These are phyloP conservation scores for Diploptera punctata DNA, from an alignment of 2,888 invertebrate species.

Conservation along the genomic window DNA sequence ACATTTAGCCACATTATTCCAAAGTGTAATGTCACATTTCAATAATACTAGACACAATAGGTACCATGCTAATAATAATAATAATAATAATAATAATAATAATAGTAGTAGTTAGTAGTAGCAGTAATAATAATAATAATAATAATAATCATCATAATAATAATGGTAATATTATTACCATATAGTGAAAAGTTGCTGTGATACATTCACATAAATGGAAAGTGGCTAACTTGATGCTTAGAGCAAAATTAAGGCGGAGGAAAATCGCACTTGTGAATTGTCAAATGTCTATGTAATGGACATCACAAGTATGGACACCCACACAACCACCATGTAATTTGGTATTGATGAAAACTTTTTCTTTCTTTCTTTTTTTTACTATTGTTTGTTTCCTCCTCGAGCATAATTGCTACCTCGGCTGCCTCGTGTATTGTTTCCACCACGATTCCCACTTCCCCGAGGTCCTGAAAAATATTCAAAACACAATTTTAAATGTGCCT, in stretches of 20 bases:
- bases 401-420: conserved; percentile 22
- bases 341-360: neutral
- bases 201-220: conserved; percentile 14
- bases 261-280: conserved; percentile 20
- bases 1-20: conserved; percentile 5
- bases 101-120: too few relatives aligned
- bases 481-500: too few relatives aligned
- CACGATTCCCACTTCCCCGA: conserved; percentile 56
- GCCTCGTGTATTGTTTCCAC: conserved; percentile 38
- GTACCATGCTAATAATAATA: too few relatives aligned
- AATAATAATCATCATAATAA: too few relatives aligned
- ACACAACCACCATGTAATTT: conserved; percentile 7
- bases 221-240: conserved; percentile 14
- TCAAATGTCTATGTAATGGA: neutral
- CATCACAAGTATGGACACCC: conserved; percentile 9
- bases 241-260: conserved; percentile 30
- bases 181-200: conserved; percentile 22
- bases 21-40: neutral
- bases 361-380: conserved; percentile 14
- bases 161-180: conserved; percentile 12
- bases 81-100: neutral
- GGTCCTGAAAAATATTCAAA: conserved; percentile 45
- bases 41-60: too few relatives aligned
- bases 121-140: too few relatives aligned
- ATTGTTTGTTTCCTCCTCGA: conserved; percentile 35